A percentile compares a stretch with the other conserved stretches of the same genome.
Conservation (phyloP, 2,797 vertebrate species). For the Halcyon leucocephala region DNA sequence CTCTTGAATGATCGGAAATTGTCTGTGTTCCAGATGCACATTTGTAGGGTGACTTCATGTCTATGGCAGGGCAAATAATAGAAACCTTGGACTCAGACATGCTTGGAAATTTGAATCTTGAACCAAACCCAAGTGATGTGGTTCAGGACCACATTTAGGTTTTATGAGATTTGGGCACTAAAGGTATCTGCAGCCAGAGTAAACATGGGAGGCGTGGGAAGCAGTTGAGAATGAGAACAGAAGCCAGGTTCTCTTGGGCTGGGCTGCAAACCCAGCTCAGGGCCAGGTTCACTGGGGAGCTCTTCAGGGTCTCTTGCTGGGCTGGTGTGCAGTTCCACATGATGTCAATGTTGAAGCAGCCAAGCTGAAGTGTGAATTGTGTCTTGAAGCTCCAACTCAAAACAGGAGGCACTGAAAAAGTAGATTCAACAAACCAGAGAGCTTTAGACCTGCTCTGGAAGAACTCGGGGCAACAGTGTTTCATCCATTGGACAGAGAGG, state of each 20-base stretch:
- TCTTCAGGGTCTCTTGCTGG: fast-evolving
- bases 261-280: not conserved
- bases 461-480: fast-evolving
- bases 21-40: not conserved
- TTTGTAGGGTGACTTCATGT: not conserved
- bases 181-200: not conserved
- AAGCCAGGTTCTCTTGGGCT: not conserved
- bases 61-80: not conserved
- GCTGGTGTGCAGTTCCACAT: fast-evolving
- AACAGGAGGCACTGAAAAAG: not conserved
- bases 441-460: not conserved
- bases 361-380: not conserved
- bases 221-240: not conserved
- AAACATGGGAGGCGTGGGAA: not conserved
- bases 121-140: not conserved
- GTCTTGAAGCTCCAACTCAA: not conserved
- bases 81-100: not conserved
- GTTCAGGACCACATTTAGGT: not conserved
- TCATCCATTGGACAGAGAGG: not conserved
- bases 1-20: not conserved
- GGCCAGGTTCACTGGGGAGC: not conserved
- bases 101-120: not conserved
- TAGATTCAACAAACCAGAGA: fast-evolving
- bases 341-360: not conserved
- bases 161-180: not conserved